A percentile compares a stretch with the other conserved stretches of the same genome.
Conservation (phyloP, 2,113 vertebrate species). For the Megatriorchis doriae region DNA sequence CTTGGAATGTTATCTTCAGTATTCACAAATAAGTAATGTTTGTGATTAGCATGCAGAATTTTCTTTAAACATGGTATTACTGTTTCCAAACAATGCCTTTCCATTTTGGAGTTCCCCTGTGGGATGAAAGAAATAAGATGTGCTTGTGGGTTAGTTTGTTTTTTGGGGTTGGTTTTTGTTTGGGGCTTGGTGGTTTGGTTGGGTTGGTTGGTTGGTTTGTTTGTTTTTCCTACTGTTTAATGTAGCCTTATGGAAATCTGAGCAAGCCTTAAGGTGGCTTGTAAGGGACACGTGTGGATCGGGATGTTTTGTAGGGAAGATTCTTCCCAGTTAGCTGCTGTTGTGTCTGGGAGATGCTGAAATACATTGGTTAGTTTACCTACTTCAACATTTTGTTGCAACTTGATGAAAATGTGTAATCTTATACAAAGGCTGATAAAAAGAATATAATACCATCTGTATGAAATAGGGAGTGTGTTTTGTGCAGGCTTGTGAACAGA, state of each 20-base stretch:
- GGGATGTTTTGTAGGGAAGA: not conserved
- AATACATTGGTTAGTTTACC: not conserved
- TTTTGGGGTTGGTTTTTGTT: not conserved
- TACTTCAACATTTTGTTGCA: not conserved
- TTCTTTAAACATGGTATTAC: not conserved
- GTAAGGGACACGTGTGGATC: not conserved
- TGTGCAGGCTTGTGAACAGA: slow-evolving; percentile 20
- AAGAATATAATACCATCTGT: not conserved
- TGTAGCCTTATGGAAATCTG: not conserved
- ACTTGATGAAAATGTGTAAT: not conserved
- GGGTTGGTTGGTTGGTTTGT: not conserved
- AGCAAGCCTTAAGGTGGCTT: not conserved
- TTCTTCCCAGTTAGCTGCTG: not conserved
- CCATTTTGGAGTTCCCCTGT: not conserved
- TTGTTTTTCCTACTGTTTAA: not conserved
- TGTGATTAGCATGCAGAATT: not conserved
- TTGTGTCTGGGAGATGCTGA: not conserved
- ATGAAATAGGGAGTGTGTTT: not conserved
- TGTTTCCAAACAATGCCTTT: not conserved
- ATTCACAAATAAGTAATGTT: not conserved
- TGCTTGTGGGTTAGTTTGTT: not conserved
- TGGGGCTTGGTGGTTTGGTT: not conserved
- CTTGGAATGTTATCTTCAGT: not conserved
- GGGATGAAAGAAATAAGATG: not conserved
- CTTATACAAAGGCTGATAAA: not conserved